Conservation (phyloP, 2,888 invertebrate genomes). For the Melieria crassipennis region DNA sequence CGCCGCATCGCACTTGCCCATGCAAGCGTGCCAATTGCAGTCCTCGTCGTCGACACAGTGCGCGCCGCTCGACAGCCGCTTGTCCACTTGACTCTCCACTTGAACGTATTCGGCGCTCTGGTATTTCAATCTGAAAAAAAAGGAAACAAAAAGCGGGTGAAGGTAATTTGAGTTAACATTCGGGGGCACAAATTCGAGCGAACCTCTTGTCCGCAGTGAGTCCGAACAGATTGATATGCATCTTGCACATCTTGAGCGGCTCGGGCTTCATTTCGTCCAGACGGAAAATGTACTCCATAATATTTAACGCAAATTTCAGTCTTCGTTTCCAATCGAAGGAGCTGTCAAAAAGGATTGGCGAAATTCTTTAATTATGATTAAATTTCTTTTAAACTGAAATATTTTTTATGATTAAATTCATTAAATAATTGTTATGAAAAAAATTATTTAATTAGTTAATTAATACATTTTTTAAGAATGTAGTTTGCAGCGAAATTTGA, state of each 20-base stretch:
- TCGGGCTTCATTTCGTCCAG: constrained; percentile 64
- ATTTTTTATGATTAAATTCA: too few relatives aligned
- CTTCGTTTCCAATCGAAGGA: constrained; percentile 60
- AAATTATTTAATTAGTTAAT: neutral
- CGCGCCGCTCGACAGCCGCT: constrained; percentile 56
- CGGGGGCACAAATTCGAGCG: constrained; percentile 26
- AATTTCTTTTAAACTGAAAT: too few relatives aligned
- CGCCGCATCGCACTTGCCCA: constrained; percentile 58
- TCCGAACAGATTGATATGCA: constrained; percentile 60
- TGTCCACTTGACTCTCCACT: constrained; percentile 61
- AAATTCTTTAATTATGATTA: too few relatives aligned
- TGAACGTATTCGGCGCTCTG: constrained; percentile 59
- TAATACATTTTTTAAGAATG: neutral
- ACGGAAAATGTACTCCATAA: constrained; percentile 61
- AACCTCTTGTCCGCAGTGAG: constrained; percentile 57
- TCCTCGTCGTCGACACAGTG: constrained; percentile 55
- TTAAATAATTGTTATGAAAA: too few relatives aligned
- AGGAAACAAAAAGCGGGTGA: neutral
- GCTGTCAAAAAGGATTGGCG: constrained; percentile 35
- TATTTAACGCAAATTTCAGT: constrained; percentile 59
- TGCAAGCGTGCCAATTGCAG: constrained; percentile 57
- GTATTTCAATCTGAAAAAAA: constrained; percentile 55
- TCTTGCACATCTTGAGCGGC: constrained; percentile 62
- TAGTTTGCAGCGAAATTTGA: neutral
- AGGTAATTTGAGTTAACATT: neutral